These are phyloP conservation scores for Cephus runcator DNA, from an alignment of 2,888 invertebrate genomes.

Conservation along the genomic window DNA sequence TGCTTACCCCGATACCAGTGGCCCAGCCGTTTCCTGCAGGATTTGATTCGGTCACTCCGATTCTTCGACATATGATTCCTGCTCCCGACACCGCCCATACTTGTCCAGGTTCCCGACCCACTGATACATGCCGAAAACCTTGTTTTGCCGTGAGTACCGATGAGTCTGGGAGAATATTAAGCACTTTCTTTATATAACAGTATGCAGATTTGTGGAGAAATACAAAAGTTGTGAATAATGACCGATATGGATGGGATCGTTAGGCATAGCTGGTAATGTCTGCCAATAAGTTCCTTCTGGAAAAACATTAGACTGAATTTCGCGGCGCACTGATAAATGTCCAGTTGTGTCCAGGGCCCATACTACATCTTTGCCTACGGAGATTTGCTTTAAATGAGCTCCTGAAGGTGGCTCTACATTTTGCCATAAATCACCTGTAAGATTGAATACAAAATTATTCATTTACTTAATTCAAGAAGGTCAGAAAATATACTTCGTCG, in stretches of 20 bases:
- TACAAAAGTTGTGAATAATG: not conserved
- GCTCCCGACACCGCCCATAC: constrained; percentile 83
- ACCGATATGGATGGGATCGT: constrained; percentile 70
- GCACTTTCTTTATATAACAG: not conserved
- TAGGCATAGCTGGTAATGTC: constrained; percentile 71
- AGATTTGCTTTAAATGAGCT: constrained; percentile 78
- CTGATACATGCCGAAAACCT: constrained; percentile 79
- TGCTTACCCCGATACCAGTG: constrained; percentile 72
- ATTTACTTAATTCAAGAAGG: constrained; percentile 2
- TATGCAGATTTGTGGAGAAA: not conserved
- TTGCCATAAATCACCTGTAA: constrained; percentile 78
- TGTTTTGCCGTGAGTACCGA: constrained; percentile 59
- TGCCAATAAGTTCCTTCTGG: constrained; percentile 91
- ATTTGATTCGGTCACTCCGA: constrained; percentile 79
- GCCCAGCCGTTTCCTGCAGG: constrained; percentile 85
- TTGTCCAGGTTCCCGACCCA: constrained; percentile 71
- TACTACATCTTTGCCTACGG: constrained; percentile 77
- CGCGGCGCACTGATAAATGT: constrained; percentile 80
- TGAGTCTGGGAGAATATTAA: constrained; percentile 42
- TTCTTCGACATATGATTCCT: constrained; percentile 76
- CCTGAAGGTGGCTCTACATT: constrained; percentile 79
- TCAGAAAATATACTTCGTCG: not conserved
- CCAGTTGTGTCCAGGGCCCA: constrained; percentile 85
- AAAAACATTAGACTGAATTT: constrained; percentile 75
- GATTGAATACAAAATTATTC: constrained; percentile 7